Evolutionary conservation across 2,888 invertebrate species (phyloP).

Genomic region (Eurytoma adleriae): DNA sequence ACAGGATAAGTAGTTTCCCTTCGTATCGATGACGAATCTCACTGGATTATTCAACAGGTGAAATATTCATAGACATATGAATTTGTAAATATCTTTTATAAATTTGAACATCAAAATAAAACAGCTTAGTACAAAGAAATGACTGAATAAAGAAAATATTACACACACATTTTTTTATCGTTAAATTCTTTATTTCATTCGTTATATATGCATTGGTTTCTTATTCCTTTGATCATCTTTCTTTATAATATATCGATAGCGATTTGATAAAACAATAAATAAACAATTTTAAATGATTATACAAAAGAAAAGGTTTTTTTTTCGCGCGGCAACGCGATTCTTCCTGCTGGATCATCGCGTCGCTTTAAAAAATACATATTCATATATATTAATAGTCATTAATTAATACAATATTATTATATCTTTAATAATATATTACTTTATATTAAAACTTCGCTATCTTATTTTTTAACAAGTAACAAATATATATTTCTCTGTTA

Average conservation of each 20-base stretch:
- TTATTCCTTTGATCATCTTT: slow-evolving; percentile 40
- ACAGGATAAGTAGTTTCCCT: background rate
- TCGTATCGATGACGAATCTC: background rate
- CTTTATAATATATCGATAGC: slow-evolving; percentile 26
- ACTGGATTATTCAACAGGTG: background rate
- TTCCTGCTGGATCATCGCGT: too few species aligned
- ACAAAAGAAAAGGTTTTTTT: slow-evolving; percentile 31
- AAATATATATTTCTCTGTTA: slow-evolving; percentile 56
- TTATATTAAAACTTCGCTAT: slow-evolving; percentile 43
- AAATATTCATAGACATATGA: background rate
- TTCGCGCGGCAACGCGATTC: background rate
- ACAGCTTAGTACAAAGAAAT: background rate
- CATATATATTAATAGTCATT: slow-evolving; percentile 41
- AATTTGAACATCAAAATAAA: slow-evolving; percentile 4
- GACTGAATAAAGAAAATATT: background rate
- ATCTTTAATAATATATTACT: slow-evolving; percentile 40
- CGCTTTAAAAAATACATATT: slow-evolving; percentile 16
- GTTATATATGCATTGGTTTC: slow-evolving; percentile 48
- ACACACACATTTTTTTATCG: slow-evolving; percentile 10
- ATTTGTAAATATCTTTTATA: background rate
- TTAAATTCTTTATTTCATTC: slow-evolving; percentile 50
- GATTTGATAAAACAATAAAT: slow-evolving; percentile 44
- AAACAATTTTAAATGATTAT: slow-evolving; percentile 41
- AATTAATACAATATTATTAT: slow-evolving; percentile 53
- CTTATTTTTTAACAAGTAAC: slow-evolving; percentile 62